Conservation (phyloP, 2,797 vertebrate species). For the Eutrigla gurnardus region DNA sequence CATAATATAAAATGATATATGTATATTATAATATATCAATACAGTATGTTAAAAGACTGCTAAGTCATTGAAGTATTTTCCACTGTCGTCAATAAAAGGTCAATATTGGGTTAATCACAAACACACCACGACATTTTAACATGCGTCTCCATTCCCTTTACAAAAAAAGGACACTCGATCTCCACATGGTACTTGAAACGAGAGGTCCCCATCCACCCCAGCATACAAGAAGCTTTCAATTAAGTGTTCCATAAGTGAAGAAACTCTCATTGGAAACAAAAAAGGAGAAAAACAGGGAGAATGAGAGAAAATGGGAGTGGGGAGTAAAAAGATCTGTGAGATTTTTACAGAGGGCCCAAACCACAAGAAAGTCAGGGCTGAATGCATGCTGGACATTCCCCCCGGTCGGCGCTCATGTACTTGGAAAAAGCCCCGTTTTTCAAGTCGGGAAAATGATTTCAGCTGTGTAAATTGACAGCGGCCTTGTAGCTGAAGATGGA, state of each 20-base stretch:
- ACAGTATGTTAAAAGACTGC: background rate
- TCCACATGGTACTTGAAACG: constrained; percentile 41
- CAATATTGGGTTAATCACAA: background rate
- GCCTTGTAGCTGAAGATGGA: constrained; percentile 80
- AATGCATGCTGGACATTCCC: constrained; percentile 73
- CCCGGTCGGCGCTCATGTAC: constrained; percentile 56
- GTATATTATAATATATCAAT: background rate
- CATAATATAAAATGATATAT: no score
- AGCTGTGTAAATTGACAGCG: constrained; percentile 80
- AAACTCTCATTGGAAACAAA: constrained; percentile 55
- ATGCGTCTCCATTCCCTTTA: constrained; percentile 1
- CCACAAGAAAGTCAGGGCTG: constrained; percentile 81
- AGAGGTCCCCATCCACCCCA: constrained; percentile 42
- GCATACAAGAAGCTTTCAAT: constrained; percentile 70
- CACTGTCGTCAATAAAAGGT: background rate
- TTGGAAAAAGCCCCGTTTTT: constrained; percentile 69
- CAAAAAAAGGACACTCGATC: constrained; percentile 25
- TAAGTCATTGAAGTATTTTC: background rate
- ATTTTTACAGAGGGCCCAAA: constrained; percentile 75
- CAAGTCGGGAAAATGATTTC: constrained; percentile 79
- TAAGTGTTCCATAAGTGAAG: constrained; percentile 63
- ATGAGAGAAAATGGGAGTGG: constrained; percentile 54
- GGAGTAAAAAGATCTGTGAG: constrained; percentile 75
- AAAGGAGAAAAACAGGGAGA: constrained; percentile 47
- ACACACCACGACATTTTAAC: constrained; percentile 18